Conservation (phyloP, 2,797 vertebrate genomes). For the Oreochromis mossambicus region DNA sequence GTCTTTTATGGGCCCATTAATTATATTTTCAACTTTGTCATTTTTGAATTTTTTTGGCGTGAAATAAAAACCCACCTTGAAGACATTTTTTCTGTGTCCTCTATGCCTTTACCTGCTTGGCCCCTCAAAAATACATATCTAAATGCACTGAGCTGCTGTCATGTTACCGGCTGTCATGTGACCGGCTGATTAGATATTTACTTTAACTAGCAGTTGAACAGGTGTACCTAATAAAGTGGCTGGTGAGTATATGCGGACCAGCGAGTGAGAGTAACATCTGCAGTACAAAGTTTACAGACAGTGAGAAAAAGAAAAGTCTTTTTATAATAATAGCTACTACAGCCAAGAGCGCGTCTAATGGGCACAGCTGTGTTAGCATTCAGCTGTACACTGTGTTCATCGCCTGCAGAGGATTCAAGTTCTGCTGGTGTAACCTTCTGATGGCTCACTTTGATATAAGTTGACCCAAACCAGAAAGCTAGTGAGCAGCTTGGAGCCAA, state of each 20-base stretch:
- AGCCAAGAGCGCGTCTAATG: neutral
- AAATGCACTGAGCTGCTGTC: neutral
- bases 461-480: neutral
- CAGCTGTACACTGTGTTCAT: neutral
- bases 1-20: neutral
- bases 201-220: neutral
- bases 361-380: neutral
- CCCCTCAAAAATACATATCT: neutral
- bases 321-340: neutral
- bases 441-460: neutral
- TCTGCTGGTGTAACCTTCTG: neutral
- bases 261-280: neutral
- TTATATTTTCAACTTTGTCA: neutral
- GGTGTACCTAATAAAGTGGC: neutral
- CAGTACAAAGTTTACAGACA: neutral
- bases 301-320: neutral
- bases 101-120: neutral
- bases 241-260: neutral
- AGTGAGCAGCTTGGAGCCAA: neutral
- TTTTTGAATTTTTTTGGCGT: accelerated
- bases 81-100: neutral
- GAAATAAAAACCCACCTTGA: neutral
- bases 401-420: neutral
- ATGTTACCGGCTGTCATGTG: neutral
- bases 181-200: neutral